Base-by-base conservation (phyloP, 2,113 vertebrate genomes). In the Paraplagusia blochii region DNA sequence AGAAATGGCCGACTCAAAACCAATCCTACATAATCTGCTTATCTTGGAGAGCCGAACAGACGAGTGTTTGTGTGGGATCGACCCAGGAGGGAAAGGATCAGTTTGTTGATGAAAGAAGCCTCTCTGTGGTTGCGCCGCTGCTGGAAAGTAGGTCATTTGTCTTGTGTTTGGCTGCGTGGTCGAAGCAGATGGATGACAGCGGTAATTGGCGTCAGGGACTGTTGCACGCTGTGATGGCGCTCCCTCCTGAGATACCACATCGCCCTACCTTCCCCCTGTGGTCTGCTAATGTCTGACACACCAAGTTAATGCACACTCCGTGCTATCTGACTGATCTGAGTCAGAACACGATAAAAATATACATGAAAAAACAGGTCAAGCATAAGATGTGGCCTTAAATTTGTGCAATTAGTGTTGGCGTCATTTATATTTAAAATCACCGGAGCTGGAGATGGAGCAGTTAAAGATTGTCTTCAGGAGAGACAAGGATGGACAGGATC, bases 101-200 rank as follows among this genome's bases (percentile, higher is more conserved):
- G 63, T 63, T 77, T 83, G 77, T 72, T 84, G 72, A 64, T 78
- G 50, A 69, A 55, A 51, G 15, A 36, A 77, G 58, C 71, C 53
- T 63, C 66, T 7, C 45, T 62, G 64, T 74, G 71, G 78, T 79
- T 77, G 74, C 71, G 65, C 71, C 72, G 35, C 61, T 57, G 67
- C 70, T 70, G 64, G 51, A 77, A 88, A 88, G 75, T 87, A 76
- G 86, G 87, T 82, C 87, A 85, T 59, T 62, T 68, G 68, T 69
- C 69, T 75, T 70, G 80, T 70, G 43, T 81, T 74, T 85, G 74
- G 69, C 69, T 59, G 71, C 66, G 61, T 65, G 69, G 66, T 63
- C 74, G 55, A 72, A 84, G 80, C 85, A 87, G 80, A 82, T 85
- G 81, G 84, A 63, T 85, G 79, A 84, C 86, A 78, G 77, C 51